Evolutionary conservation across 2,113 vertebrate genomes (phyloP), one percentile per base, ranked within the genome.

Genomic region (Collichthys lucidus): DNA sequence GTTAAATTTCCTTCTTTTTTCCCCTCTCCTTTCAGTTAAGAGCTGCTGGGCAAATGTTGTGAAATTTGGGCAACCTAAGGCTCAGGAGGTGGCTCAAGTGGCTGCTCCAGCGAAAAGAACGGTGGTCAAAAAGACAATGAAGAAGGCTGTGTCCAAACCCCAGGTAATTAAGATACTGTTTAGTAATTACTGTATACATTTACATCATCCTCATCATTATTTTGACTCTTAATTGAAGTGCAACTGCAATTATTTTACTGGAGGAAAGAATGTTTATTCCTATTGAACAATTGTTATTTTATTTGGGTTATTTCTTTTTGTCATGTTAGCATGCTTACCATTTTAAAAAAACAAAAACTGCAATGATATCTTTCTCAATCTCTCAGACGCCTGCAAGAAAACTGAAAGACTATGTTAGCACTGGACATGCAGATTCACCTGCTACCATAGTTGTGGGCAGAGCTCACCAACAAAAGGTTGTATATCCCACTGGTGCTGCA

Each of bases 351-450:
- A 29, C 4, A 29, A 29, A 29, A 29, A 3, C 1, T 42, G 2
- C 19, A 56, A 8, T 53, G 3, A 8, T 64, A 2, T 84, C 0
- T 40, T 44, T 83, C 20, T 68, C 10, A 26, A 56, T 68, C 7
- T 79, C 60, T 16, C 85, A 97, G 96, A 96, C 95, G 26, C 96
- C 96, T 83, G 90, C 91, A 52, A 92, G 76, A 79, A 94, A 90
- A 68, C 52, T 94, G 3, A 85, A 91, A 20, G 88, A 79, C 44
- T 78, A 92, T 2, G 80, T 87, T 31, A 96, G 96, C 91, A 97
- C 97, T 22, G 97, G 97, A 4, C 97, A 98, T 69, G 97, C 95
- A 19, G 90, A 94, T 64, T 98, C 97, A n/a, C 97, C 97, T 3
- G 95, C 86, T 29, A 96, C 96, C 16, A 94, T 95, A 16, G 88